Percentiles rank a stretch among this genome's conserved stretches.
These are phyloP conservation scores for Alviniconcha marisindica DNA, from an alignment of 1,140 invertebrate genomes.

Conservation along the genomic window DNA sequence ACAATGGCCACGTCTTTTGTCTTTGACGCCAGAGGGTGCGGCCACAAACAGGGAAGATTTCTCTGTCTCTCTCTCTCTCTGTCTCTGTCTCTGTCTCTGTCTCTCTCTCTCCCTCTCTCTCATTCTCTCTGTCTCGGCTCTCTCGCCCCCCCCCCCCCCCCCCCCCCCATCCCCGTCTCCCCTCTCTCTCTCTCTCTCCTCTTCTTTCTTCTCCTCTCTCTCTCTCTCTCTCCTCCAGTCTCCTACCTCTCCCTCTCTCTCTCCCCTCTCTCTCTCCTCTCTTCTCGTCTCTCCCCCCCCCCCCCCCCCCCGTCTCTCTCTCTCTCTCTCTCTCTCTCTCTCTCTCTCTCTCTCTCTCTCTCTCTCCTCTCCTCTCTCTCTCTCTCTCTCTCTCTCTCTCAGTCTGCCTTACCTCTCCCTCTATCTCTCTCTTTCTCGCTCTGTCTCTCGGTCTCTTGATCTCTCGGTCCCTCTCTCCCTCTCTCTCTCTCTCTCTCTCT, in stretches of 20 bases:
- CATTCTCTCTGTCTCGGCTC: not conserved
- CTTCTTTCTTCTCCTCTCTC: not conserved
- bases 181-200: too few species aligned
- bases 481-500: not conserved
- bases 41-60: not conserved
- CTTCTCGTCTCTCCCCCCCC: not conserved
- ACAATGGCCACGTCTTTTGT: too few species aligned
- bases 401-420: not conserved
- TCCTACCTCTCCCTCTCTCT: not conserved
- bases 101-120: constrained; percentile 1
- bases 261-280: not conserved
- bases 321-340: constrained; percentile 15
- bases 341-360: constrained; percentile 4
- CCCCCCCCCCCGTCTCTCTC: not conserved
- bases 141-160: not conserved
- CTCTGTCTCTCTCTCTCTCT: not conserved
- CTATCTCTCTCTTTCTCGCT: not conserved
- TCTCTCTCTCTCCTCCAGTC: too few species aligned
- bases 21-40: too few species aligned
- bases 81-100: not conserved
- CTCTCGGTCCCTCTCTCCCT: not conserved
- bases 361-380: not conserved
- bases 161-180: not conserved
- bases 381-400: constrained; percentile 12
- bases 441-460: not conserved